Evolutionary conservation across 2,888 invertebrate species (phyloP), one percentile per base, ranked within the genome.

Genomic region (Choreutis nemorana): DNA sequence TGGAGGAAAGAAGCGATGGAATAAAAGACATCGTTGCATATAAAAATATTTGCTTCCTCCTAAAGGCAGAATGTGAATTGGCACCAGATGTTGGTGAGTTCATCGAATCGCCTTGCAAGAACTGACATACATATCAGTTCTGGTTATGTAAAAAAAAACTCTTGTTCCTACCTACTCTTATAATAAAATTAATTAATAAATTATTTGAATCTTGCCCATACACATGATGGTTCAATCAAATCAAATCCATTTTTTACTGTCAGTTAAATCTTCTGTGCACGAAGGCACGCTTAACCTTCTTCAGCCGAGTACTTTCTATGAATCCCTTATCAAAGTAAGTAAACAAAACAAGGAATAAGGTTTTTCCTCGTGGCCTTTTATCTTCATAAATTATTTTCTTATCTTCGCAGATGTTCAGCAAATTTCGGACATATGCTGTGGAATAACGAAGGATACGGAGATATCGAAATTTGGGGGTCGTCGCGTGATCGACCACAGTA

Each of bases 21-120:
- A 32, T 34, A 8, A 36, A 29, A 20, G 32, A 48, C n/a, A 40
- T 50, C 9, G 42, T 47, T 11, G 48, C 29, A 26, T 68, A 50
- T 36, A 55, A 62, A 26, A 75, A 75, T 36, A 42, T 54, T 32
- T 75, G 75, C 32, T 44, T 51, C 32, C 39, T 73, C 25, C 48
- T 40, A 23, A 58, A 48, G 36, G 45, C 53, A 20, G 50, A 45
- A 35, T 73, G 72, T 33, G 37, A 39, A 23, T 38, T 44, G 14
- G 33, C 31, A 31, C 32, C 37, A 23, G 16, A 29, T 25, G 31
- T 33, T 29, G 44, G 49, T 49, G 34, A 31, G 34, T 40, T 23
- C 6, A 23, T 26, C 13, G 15, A n/a, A 10, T 8, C 3, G 14
- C 15, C 14, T n/a, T 6, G 8, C 5, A 8, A 4, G 11, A 8